Base-by-base conservation (phyloP, 1,140 invertebrate genomes). In the Trichoplusia ni region DNA sequence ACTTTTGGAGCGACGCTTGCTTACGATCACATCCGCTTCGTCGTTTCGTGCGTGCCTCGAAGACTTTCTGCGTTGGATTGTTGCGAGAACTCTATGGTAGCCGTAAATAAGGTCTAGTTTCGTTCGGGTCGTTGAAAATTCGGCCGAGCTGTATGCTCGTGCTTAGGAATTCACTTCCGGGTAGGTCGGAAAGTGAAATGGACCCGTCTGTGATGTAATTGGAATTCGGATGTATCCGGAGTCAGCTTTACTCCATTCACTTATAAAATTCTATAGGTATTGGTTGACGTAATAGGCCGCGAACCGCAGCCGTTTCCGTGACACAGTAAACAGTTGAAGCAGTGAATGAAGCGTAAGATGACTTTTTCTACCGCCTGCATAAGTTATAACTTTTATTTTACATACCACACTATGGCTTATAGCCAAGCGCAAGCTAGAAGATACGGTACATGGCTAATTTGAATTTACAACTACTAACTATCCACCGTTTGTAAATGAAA, bases 121-220 rank as follows among this genome's bases (percentile, higher is more conserved):
- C 44, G 75, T 38, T 37, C 46, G 72, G 14, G 4, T 25, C 11
- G 19, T 31, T 66, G 25, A 54, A 75, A 83, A 77, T 82, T 85
- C 69, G 79, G 75, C 75, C 77, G 86, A 76, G 81, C 86, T 65
- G 84, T 90, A 90, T 89, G 84, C 84, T 84, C 82, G 73, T 76
- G 81, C 86, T 89, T 83, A 89, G 88, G 88, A 89, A 90, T 90
- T 90, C 86, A 88, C 84, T 90, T 89, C 88, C 88, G 88, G 88
- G 88, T 90, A 86, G 81, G 81, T 86, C 86, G 86, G 82, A 90
- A 89, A 90, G 88, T 90, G 88, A 90, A 90, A 90, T 89, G 85
- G 86, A 82, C 84, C 86, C 82, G 86, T 89, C 88, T 82, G 81
- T 90, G 84, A 90, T 88, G 88, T 86, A 90, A 90, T 89, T 84